phyloP scores from a whole-genome alignment of 2,797 vertebrate species.

The Pachyuromys duprasi region DNA sequence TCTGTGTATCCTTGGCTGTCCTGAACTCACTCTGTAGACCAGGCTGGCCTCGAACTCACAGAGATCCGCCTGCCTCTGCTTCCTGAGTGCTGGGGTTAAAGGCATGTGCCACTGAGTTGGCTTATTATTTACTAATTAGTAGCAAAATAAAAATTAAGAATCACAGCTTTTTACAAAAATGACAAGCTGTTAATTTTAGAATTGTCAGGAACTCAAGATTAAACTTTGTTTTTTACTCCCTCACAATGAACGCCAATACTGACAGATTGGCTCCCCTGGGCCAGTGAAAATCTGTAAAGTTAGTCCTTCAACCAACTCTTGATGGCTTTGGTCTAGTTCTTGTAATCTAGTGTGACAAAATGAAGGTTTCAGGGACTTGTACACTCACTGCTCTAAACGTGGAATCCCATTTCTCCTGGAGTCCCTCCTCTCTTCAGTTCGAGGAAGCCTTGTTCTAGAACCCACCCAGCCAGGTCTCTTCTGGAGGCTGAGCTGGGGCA shows the following conservation, averaged over 20 bases:
- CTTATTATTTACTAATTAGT: neutral
- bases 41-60: too few relatives aligned
- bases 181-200: neutral
- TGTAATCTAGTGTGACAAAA: neutral
- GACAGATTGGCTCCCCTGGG: neutral
- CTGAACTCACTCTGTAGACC: too few relatives aligned
- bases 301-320: neutral
- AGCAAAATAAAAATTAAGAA: conserved; percentile 4
- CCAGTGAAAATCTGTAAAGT: neutral
- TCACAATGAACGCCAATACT: neutral
- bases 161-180: neutral
- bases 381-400: conserved; percentile 37
- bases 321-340: conserved; percentile 1
- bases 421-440: neutral
- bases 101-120: too few relatives aligned
- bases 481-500: neutral
- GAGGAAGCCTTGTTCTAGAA: conserved; percentile 4
- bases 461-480: neutral
- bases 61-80: too few relatives aligned
- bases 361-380: conserved; percentile 26
- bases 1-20: too few relatives aligned
- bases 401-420: conserved; percentile 15
- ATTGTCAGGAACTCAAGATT: conserved; percentile 22
- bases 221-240: conserved; percentile 28
- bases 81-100: too few relatives aligned